Percentiles rank a stretch among this genome's conserved stretches.
Conservation (phyloP, 2,113 vertebrate genomes). For the Rhineura floridana region DNA sequence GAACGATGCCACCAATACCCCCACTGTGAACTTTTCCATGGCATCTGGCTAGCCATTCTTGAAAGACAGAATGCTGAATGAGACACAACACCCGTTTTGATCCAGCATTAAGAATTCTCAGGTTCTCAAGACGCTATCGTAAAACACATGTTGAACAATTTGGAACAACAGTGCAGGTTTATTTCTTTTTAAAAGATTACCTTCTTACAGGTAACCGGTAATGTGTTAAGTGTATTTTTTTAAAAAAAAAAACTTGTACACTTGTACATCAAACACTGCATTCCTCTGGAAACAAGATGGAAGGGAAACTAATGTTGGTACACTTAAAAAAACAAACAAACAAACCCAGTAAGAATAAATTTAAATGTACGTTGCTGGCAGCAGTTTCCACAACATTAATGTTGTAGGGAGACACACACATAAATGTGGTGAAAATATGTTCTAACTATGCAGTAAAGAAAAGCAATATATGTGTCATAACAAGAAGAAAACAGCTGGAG, state of each 20-base stretch:
- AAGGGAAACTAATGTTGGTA: slow-evolving; percentile 11
- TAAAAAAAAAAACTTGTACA: neutral
- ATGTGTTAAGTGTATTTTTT: slow-evolving; percentile 1
- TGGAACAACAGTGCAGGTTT: slow-evolving; percentile 34
- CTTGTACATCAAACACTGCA: slow-evolving; percentile 33
- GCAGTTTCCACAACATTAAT: neutral
- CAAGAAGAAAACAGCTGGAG: slow-evolving; percentile 11
- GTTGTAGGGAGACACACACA: neutral
- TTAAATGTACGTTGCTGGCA: slow-evolving; percentile 29
- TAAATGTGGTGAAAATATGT: slow-evolving; percentile 18
- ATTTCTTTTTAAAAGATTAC: slow-evolving; percentile 32
- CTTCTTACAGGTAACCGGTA: slow-evolving; percentile 28
- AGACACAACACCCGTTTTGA: neutral
- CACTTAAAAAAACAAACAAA: slow-evolving; percentile 2
- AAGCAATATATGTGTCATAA: slow-evolving; percentile 32
- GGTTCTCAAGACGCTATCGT: neutral
- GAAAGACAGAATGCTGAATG: neutral
- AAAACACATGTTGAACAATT: slow-evolving; percentile 8
- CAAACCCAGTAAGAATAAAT: neutral
- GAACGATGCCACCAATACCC: neutral
- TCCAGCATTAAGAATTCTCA: neutral
- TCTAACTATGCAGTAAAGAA: slow-evolving; percentile 32
- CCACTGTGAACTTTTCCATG: neutral
- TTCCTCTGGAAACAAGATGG: slow-evolving; percentile 26
- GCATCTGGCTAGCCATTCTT: neutral